Percentiles rank a stretch among this genome's conserved stretches.
Evolutionary conservation across 2,888 invertebrate species (phyloP).

Genomic region (Himalopsyche japonica): DNA sequence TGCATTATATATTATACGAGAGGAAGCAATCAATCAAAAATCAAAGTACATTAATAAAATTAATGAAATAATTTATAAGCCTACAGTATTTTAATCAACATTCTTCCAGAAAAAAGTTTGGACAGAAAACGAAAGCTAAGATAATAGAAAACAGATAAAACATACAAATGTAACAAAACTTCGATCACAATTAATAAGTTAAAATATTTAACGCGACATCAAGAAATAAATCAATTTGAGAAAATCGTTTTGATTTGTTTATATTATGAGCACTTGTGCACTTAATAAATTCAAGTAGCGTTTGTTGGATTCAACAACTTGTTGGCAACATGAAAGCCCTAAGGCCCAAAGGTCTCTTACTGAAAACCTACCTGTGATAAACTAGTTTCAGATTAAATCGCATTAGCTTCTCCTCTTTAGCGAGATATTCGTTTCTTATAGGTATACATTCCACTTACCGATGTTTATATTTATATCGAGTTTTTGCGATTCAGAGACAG

Average conservation of each 20-base stretch:
- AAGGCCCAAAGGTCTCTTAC: conserved; percentile 12
- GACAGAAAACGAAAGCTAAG: no score
- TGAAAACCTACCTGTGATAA: conserved; percentile 8
- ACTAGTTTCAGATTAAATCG: conserved; percentile 37
- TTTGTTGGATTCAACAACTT: conserved; percentile 22
- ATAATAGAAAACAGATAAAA: no score
- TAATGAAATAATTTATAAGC: no score
- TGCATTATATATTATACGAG: no score
- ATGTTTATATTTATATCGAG: neutral
- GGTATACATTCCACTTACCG: neutral
- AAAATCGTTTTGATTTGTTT: neutral
- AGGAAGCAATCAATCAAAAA: no score
- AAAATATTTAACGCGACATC: no score
- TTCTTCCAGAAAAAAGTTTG: no score
- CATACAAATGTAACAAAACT: no score
- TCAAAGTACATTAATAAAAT: no score
- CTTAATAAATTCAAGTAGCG: conserved; percentile 25
- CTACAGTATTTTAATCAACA: no score
- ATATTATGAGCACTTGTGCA: conserved; percentile 12
- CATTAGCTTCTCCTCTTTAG: conserved; percentile 29
- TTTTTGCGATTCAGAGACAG: neutral
- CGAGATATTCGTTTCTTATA: neutral
- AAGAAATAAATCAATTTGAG: no score
- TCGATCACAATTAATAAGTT: no score
- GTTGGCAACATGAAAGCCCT: conserved; percentile 23